phyloP scores from a whole-genome alignment of 2,797 vertebrate species.

The Sebastes goodei region DNA sequence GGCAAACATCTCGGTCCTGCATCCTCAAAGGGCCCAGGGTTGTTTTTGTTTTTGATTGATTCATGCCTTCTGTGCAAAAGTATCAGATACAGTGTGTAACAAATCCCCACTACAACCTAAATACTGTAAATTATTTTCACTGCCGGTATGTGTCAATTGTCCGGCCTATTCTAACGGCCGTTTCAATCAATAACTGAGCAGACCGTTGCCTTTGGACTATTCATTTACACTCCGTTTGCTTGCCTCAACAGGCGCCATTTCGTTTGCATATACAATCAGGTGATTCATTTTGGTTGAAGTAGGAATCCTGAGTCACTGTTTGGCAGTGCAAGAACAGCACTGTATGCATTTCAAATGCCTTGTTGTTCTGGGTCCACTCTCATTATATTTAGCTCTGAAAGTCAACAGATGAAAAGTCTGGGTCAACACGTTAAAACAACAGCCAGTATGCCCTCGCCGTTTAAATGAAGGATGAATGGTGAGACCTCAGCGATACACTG shows the following conservation, averaged over 20 bases:
- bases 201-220: constrained; percentile 13
- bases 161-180: neutral
- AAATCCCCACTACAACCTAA: neutral
- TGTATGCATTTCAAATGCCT: constrained; percentile 49
- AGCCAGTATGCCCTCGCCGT: neutral
- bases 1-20: neutral
- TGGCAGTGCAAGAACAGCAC: constrained; percentile 13
- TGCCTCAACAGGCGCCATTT: constrained; percentile 37
- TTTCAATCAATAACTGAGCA: constrained; percentile 21
- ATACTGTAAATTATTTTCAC: neutral
- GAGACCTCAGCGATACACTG: neutral
- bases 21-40: neutral
- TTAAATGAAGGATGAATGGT: neutral
- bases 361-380: constrained; percentile 40
- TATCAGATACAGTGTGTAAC: neutral
- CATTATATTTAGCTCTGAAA: constrained; percentile 32
- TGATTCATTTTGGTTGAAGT: constrained; percentile 44
- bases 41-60: constrained; percentile 3
- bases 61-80: neutral
- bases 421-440: constrained; percentile 48
- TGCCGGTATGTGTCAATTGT: neutral
- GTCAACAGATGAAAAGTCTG: constrained; percentile 43
- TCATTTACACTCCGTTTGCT: constrained; percentile 40
- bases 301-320: constrained; percentile 43
- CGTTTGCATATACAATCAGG: constrained; percentile 50